Conservation (phyloP, 2,888 invertebrate genomes). For the Drosophila lacicola region DNA sequence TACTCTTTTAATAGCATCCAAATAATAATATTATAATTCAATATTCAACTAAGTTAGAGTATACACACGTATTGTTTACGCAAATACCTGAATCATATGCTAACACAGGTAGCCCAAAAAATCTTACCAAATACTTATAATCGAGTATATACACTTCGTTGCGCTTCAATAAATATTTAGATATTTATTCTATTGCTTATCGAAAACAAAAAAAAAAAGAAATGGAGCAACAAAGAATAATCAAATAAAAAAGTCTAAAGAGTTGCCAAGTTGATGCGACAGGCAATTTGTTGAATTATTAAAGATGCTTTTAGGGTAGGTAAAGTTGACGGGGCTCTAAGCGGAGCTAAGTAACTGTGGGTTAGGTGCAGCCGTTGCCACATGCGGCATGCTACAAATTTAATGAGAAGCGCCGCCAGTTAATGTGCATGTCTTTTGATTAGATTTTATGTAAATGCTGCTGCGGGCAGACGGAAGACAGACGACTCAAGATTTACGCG, state of each 20-base stretch:
- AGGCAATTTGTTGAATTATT: constrained; percentile 68
- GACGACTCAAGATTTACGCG: neutral
- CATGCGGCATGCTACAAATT: constrained; percentile 64
- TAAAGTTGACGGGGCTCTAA: constrained; percentile 4
- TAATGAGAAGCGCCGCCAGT: constrained; percentile 68
- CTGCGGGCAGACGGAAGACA: constrained; percentile 41
- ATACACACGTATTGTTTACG: no score
- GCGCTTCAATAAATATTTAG: constrained; percentile 10
- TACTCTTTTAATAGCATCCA: neutral
- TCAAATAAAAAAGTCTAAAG: constrained; percentile 45
- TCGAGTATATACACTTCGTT: constrained; percentile 7
- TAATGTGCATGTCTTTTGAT: constrained; percentile 77
- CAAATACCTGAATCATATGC: neutral
- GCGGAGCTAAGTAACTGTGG: constrained; percentile 27
- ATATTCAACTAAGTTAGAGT: no score
- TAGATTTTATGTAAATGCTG: constrained; percentile 80
- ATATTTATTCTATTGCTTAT: constrained; percentile 8
- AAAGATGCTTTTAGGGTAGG: constrained; percentile 70
- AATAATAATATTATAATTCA: neutral
- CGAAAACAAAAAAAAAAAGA: neutral
- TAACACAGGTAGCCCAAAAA: neutral
- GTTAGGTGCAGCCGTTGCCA: constrained; percentile 50
- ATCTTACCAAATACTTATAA: neutral
- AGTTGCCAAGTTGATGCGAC: constrained; percentile 52
- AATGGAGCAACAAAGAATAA: constrained; percentile 1